A percentile compares a stretch with the other conserved stretches of the same genome.
Conservation (phyloP, 2,113 vertebrate genomes). For the Haplotaxodon microlepis region DNA sequence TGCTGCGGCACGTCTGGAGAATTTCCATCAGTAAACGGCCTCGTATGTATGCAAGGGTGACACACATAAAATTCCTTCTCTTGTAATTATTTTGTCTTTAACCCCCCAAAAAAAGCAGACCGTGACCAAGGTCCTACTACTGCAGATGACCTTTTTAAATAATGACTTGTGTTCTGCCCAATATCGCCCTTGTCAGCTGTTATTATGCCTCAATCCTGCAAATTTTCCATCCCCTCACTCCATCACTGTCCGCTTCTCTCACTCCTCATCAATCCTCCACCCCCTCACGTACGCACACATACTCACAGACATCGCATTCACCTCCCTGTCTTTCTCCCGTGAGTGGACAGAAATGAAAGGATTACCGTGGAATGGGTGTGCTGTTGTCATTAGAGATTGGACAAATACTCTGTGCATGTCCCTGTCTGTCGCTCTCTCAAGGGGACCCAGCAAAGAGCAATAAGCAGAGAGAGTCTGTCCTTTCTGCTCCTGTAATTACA, state of each 20-base stretch:
- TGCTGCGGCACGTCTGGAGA: slow-evolving; percentile 24
- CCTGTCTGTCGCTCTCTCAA: slow-evolving; percentile 42
- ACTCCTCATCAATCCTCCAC: neutral
- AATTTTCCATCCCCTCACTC: neutral
- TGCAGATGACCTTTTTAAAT: neutral
- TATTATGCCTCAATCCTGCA: slow-evolving; percentile 4
- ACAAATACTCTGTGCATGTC: slow-evolving; percentile 47
- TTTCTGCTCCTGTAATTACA: slow-evolving; percentile 69
- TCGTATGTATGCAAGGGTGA: neutral
- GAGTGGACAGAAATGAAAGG: slow-evolving; percentile 52
- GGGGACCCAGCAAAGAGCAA: slow-evolving; percentile 43
- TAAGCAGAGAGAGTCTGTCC: slow-evolving; percentile 60
- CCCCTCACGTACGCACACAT: neutral
- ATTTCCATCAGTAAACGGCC: slow-evolving; percentile 34
- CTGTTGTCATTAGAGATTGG: slow-evolving; percentile 66
- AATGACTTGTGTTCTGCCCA: neutral
- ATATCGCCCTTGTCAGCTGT: neutral
- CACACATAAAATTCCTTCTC: neutral
- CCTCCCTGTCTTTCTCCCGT: slow-evolving; percentile 12
- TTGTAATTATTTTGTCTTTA: slow-evolving; percentile 3
- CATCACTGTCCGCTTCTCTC: neutral
- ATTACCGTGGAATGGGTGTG: slow-evolving; percentile 52
- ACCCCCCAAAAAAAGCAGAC: neutral
- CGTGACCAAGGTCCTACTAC: neutral
- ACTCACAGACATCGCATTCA: neutral